Percentiles rank a stretch among this genome's conserved stretches.
Conservation (phyloP, 2,113 vertebrate species). For the Ailurus styani region DNA sequence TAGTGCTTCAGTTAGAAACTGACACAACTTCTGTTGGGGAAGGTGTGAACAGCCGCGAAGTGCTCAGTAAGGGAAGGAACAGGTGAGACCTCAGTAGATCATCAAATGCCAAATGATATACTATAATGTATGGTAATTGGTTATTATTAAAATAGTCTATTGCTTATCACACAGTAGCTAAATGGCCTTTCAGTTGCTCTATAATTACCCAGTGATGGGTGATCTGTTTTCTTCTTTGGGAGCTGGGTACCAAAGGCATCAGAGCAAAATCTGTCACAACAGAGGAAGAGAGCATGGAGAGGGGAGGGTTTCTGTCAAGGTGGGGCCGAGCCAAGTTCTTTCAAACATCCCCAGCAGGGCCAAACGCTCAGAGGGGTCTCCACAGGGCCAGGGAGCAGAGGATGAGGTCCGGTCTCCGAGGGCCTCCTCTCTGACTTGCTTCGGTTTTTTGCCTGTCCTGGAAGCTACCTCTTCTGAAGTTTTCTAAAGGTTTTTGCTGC, state of each 20-base stretch:
- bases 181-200: slow-evolving; percentile 81
- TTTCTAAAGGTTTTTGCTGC: neutral
- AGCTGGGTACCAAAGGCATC: slow-evolving; percentile 61
- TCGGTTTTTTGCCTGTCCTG: neutral
- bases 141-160: slow-evolving; percentile 84
- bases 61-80: slow-evolving; percentile 67
- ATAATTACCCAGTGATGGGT: slow-evolving; percentile 79
- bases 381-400: neutral
- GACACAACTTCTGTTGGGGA: slow-evolving; percentile 72
- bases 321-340: neutral
- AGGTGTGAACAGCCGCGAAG: slow-evolving; percentile 75
- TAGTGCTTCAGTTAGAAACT: slow-evolving; percentile 72
- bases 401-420: neutral
- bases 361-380: neutral
- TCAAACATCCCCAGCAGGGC: neutral
- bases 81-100: slow-evolving; percentile 80
- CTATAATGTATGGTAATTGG: slow-evolving; percentile 82
- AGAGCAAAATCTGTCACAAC: slow-evolving; percentile 64
- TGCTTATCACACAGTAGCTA: slow-evolving; percentile 83
- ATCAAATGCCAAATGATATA: slow-evolving; percentile 82
- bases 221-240: slow-evolving; percentile 78
- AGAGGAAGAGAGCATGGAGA: slow-evolving; percentile 32
- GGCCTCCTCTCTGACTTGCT: neutral
- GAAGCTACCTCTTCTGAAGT: neutral
- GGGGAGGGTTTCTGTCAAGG: slow-evolving; percentile 48